Evolutionary conservation across 2,113 vertebrate genomes (phyloP).

Genomic region (Sceloporus tristichus): DNA sequence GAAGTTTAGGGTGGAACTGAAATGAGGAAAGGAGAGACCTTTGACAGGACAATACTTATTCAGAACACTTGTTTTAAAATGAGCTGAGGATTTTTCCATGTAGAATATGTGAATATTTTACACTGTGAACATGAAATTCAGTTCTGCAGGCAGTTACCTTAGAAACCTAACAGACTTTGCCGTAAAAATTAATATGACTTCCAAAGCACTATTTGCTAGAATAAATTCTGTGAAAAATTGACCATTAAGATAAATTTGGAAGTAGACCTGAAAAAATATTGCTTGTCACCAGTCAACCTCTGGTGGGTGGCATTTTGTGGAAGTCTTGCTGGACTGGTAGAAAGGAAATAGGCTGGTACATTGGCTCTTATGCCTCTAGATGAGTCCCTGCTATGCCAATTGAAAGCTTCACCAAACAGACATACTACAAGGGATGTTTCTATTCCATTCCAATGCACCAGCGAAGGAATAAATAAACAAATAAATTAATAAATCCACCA

Average conservation of each 20-base stretch:
- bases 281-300: too few species aligned
- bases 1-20: conserved; percentile 23
- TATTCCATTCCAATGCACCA: too few species aligned
- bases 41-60: neutral
- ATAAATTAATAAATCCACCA: too few species aligned
- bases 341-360: neutral
- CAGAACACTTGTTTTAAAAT: conserved; percentile 4
- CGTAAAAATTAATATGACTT: conserved; percentile 59
- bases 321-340: neutral
- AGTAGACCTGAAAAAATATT: neutral
- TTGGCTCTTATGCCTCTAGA: neutral
- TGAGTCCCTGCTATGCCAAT: neutral
- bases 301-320: neutral
- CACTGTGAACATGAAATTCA: conserved; percentile 37
- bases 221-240: fast-evolving
- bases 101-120: conserved; percentile 27
- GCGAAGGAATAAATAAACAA: too few species aligned
- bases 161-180: conserved; percentile 72
- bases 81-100: conserved; percentile 27
- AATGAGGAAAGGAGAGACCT: neutral
- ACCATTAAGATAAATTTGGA: neutral
- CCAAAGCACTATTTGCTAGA: conserved; percentile 37
- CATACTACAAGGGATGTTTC: neutral
- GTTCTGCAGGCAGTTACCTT: conserved; percentile 62
- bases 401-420: neutral